phyloP scores from a whole-genome alignment of 2,888 invertebrate genomes.

The Parthenolecanium corni region DNA sequence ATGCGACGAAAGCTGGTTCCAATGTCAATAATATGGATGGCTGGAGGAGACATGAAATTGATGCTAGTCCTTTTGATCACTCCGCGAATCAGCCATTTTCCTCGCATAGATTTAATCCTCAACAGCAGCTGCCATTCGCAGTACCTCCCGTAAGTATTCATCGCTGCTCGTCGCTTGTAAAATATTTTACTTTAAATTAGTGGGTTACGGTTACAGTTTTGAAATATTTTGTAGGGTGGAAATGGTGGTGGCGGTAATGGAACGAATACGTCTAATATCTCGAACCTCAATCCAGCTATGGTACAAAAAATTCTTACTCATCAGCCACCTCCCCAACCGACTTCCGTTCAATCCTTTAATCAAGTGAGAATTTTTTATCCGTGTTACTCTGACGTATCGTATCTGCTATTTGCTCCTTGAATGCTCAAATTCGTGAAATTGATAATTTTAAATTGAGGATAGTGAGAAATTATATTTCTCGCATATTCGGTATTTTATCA shows the following conservation, averaged over 20 bases:
- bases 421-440: neutral
- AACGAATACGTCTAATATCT: conserved; percentile 31
- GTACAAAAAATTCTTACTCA: conserved; percentile 57
- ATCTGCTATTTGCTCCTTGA: neutral
- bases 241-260: conserved; percentile 23
- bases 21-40: conserved; percentile 43
- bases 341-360: conserved; percentile 36
- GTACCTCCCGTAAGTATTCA: conserved; percentile 46
- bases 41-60: conserved; percentile 59
- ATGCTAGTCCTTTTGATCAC: conserved; percentile 50
- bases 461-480: neutral
- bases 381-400: neutral
- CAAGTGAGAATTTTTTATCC: conserved; percentile 7
- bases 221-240: conserved; percentile 14
- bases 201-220: conserved; percentile 1
- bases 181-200: neutral
- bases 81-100: conserved; percentile 38
- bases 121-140: conserved; percentile 38
- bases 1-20: conserved; percentile 42
- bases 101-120: conserved; percentile 32
- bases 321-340: conserved; percentile 43
- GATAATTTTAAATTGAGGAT: neutral
- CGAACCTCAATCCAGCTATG: conserved; percentile 38
- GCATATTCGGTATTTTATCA: too few species aligned
- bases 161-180: neutral